A percentile compares a stretch with the other conserved stretches of the same genome.
Evolutionary conservation across 2,797 vertebrate species (phyloP).

Genomic region (Buphagus erythrorhynchus): DNA sequence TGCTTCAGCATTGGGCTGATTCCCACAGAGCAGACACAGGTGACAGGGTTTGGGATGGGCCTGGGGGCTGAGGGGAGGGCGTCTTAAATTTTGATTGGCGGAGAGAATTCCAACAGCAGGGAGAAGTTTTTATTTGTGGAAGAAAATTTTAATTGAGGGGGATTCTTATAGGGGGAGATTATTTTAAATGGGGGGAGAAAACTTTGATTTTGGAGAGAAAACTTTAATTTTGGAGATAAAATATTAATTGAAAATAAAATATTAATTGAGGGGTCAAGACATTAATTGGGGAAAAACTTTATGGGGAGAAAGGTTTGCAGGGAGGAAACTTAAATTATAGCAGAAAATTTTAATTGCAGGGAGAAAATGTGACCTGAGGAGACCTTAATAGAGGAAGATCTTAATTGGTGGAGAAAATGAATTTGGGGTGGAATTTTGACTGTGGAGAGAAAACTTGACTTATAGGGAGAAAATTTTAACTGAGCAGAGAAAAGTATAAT

Average conservation of each 20-base stretch:
- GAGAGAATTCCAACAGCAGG: neutral
- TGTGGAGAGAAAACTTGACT: neutral
- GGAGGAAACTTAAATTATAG: neutral
- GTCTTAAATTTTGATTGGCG: neutral
- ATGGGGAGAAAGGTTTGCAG: neutral
- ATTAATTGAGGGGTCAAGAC: neutral
- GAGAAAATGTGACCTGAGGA: neutral
- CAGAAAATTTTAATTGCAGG: neutral
- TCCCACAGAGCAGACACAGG: neutral
- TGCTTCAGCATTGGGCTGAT: accelerated
- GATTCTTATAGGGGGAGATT: neutral
- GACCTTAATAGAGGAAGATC: neutral
- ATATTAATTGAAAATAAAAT: neutral
- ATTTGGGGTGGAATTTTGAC: neutral
- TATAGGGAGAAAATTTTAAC: neutral
- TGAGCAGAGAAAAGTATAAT: neutral
- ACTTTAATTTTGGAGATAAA: neutral
- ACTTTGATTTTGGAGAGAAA: neutral
- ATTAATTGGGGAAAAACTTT: neutral
- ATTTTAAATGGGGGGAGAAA: neutral
- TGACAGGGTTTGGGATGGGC: neutral
- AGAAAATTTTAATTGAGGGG: neutral
- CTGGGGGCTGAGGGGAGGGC: neutral
- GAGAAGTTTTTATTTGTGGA: neutral
- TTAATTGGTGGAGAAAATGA: neutral